Base-by-base conservation (phyloP, 2,113 vertebrate species). In the Neopipo cinnamomea region DNA sequence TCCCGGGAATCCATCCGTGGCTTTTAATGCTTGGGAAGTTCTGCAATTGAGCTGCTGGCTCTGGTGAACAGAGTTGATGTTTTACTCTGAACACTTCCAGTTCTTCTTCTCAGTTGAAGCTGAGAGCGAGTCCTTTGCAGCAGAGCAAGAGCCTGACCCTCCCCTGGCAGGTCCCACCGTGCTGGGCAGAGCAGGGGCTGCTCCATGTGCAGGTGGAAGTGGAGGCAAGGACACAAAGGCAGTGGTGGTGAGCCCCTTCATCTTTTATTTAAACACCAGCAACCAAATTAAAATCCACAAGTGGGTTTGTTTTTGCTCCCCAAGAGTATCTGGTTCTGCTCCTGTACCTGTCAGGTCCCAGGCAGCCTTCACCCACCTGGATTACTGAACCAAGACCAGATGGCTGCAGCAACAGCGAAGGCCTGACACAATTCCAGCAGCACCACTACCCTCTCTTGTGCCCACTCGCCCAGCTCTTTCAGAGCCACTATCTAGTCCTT, bases 201-300 rank as follows among this genome's bases (percentile, higher is more conserved):
- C 56, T 20, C 10, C 9, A 0, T 0, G 23, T 0, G 9, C 76
- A 37, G 47, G 10, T 13, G 39, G 23, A 2, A 37, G 42, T 0
- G 0, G 41, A 6, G 37, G 61, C 65, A 49, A 9, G 63, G 63
- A 16, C 59, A 31, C 44, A 35, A 24, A 30, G 66, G 42, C 68
- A 33, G 27, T 1, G 22, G 11, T 3, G 53, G 5, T 11, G 27
- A 70, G 37, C 14, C 55, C 39, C 49, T 73, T 65, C 62, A 4
- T 8, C 62, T 42, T 37, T 17, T 23, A 59, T 25, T 82, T 46
- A 39, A 89, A 77, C 24, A 44, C 33, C 63, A 61, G 41, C 8
- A 41, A 70, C 41, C 76, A 77, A 62, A 62, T 39, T 47, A 41
- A 82, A 77, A 76, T 14, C 50, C 55, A 9, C 4, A 21, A 0